Conservation (phyloP, 2,888 invertebrate genomes). For the Polymixis lichenea region DNA sequence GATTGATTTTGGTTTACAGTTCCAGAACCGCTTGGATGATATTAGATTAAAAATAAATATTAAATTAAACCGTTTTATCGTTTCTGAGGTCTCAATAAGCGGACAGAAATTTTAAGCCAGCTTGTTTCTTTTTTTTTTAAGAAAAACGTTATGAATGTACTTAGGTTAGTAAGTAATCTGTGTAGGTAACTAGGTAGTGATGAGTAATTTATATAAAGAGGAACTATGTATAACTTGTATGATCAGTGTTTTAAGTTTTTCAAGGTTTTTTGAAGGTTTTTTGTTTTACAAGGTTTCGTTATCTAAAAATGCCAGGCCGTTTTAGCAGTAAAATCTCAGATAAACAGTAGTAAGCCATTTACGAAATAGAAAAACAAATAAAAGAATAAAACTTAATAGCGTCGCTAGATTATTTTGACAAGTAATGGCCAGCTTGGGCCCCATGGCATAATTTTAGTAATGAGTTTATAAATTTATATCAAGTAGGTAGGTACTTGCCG, state of each 20-base stretch:
- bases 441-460: not conserved
- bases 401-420: constrained; percentile 3
- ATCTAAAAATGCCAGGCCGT: not conserved
- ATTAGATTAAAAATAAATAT: not conserved
- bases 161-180: too few species aligned
- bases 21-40: too few species aligned
- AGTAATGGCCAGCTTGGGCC: not conserved
- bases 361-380: not conserved
- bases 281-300: too few species aligned
- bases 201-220: too few species aligned
- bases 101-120: not conserved
- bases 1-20: not conserved
- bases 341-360: not conserved
- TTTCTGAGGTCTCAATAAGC: not conserved
- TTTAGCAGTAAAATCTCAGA: not conserved
- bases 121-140: not conserved
- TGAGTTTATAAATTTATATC: not conserved
- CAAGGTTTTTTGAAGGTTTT: too few species aligned
- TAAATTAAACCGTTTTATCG: not conserved
- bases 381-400: constrained; percentile 5
- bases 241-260: too few species aligned
- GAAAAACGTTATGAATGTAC: not conserved
- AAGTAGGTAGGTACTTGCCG: not conserved
- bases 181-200: too few species aligned
- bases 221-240: too few species aligned